Conservation (phyloP, 2,888 invertebrate genomes). For the Acronicta alni region DNA sequence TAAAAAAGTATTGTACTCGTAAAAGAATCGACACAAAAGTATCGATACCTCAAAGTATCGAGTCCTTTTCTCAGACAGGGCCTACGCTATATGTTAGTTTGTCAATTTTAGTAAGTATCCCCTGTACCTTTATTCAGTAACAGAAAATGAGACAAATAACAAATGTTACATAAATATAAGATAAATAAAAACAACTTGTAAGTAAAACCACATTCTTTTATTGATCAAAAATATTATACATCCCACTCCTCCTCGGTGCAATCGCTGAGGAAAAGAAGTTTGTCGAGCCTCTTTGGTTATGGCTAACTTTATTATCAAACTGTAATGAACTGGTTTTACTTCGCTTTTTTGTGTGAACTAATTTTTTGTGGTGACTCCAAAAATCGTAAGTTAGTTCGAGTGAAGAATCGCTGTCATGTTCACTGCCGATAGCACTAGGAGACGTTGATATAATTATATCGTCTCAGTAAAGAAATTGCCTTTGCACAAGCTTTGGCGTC, state of each 20-base stretch:
- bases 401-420: slow-evolving; percentile 7
- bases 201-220: neutral
- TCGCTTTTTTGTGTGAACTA: no score
- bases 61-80: neutral
- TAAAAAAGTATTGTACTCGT: neutral
- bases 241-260: neutral
- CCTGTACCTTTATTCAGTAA: neutral
- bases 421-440: slow-evolving; percentile 26
- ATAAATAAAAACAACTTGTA: neutral
- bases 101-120: neutral
- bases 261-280: neutral
- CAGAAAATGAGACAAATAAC: neutral
- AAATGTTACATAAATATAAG: no score
- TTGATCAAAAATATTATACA: neutral
- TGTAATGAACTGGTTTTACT: no score
- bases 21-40: no score
- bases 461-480: slow-evolving; percentile 42
- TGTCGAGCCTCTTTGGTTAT: neutral
- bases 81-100: neutral
- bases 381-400: slow-evolving; percentile 23
- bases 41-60: neutral
- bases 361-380: no score
- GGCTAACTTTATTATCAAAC: no score
- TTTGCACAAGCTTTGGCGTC: slow-evolving; percentile 43
- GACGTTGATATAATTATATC: slow-evolving; percentile 30